Evolutionary conservation across 2,797 vertebrate genomes (phyloP).

Genomic region (Pagetopsis macropterus): DNA sequence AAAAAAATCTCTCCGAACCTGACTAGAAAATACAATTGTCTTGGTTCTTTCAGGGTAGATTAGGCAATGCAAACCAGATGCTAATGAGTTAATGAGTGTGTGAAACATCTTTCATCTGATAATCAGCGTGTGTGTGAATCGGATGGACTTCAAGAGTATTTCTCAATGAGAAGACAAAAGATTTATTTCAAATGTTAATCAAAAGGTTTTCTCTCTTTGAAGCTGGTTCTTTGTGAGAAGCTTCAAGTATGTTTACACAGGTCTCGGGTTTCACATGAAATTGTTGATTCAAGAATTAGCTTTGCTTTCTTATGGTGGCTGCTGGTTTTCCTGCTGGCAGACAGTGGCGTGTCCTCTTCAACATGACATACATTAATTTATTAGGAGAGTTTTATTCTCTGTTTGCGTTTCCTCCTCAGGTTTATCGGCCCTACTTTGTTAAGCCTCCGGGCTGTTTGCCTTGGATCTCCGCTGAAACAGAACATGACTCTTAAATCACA

Average conservation of each 20-base stretch:
- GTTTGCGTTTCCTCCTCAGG: constrained; percentile 55
- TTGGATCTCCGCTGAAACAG: constrained; percentile 26
- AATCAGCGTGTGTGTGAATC: constrained; percentile 15
- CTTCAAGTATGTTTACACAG: constrained; percentile 43
- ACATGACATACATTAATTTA: constrained; percentile 32
- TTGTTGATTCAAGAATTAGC: constrained; percentile 44
- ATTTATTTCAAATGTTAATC: constrained; percentile 30
- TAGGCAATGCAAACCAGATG: constrained; percentile 40
- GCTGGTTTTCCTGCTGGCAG: neutral
- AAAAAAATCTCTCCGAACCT: constrained; percentile 37
- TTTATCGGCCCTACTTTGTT: constrained; percentile 30
- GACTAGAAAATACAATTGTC: constrained; percentile 27
- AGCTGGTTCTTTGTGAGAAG: constrained; percentile 17
- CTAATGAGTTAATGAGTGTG: constrained; percentile 1
- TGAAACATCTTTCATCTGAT: constrained; percentile 8
- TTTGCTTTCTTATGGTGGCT: constrained; percentile 35
- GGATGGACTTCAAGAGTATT: constrained; percentile 9
- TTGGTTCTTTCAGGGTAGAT: constrained; percentile 54
- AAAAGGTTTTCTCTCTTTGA: constrained; percentile 18
- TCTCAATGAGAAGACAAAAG: constrained; percentile 23
- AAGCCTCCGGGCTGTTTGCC: constrained; percentile 17
- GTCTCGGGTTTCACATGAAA: constrained; percentile 33
- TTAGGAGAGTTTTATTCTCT: constrained; percentile 39
- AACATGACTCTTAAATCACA: constrained; percentile 31
- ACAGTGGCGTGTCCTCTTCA: neutral